Conservation (phyloP, 1,140 invertebrate species). For the Drosophila guanche region DNA sequence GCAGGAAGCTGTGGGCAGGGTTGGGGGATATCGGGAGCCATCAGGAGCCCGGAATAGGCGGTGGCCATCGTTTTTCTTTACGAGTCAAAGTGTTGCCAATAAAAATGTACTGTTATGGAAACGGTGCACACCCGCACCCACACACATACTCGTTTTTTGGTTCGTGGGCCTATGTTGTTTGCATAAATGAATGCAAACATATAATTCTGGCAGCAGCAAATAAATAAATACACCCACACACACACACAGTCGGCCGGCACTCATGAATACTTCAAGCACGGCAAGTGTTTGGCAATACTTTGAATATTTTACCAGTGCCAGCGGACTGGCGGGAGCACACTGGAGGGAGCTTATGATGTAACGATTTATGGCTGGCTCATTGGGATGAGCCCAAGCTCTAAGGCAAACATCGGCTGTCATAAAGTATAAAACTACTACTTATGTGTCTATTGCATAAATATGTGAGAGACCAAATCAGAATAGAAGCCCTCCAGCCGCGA, state of each 20-base stretch:
- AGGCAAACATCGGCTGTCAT: slow-evolving; percentile 46
- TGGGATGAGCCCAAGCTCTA: slow-evolving; percentile 42
- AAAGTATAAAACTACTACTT: slow-evolving; percentile 32
- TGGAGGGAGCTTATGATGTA: slow-evolving; percentile 56
- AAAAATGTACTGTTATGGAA: slow-evolving; percentile 60
- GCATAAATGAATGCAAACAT: slow-evolving; percentile 62
- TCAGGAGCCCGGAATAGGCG: neutral
- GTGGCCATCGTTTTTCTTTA: slow-evolving; percentile 63
- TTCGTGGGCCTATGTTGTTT: slow-evolving; percentile 47
- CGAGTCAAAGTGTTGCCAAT: slow-evolving; percentile 59
- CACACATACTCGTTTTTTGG: slow-evolving; percentile 1
- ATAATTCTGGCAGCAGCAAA: slow-evolving; percentile 49
- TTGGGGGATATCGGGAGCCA: neutral
- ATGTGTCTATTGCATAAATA: slow-evolving; percentile 33
- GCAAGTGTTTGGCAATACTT: slow-evolving; percentile 64
- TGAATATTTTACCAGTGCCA: slow-evolving; percentile 51
- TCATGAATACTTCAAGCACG: slow-evolving; percentile 16
- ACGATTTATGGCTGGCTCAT: slow-evolving; percentile 53
- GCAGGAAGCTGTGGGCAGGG: neutral
- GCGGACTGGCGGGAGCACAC: neutral
- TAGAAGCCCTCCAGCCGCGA: no score
- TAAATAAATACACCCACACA: slow-evolving; percentile 34
- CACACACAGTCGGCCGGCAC: slow-evolving; percentile 5
- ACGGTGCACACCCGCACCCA: slow-evolving; percentile 4
- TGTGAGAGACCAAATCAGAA: slow-evolving; percentile 23